Conservation (phyloP, 1,140 invertebrate genomes). For the Heliconius nattereri region DNA sequence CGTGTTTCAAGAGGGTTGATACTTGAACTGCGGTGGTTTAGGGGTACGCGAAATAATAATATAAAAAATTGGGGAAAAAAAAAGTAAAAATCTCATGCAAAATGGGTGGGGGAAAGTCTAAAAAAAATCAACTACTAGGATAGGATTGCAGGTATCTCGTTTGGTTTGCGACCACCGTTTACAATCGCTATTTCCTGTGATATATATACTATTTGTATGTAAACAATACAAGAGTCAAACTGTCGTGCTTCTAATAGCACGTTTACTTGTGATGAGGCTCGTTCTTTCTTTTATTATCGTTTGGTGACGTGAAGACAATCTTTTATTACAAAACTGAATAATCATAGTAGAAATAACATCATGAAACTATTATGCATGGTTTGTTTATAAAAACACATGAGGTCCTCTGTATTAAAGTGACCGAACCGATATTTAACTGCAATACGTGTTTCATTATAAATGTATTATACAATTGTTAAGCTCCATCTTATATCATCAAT, state of each 20-base stretch:
- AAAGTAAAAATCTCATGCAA: slow-evolving; percentile 67
- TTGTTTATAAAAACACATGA: not conserved
- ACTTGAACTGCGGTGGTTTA: slow-evolving; percentile 55
- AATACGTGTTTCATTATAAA: not conserved
- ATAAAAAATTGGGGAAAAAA: slow-evolving; percentile 37
- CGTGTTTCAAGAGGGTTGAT: slow-evolving; percentile 81
- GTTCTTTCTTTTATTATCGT: slow-evolving; percentile 72
- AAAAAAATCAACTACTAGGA: slow-evolving; percentile 11
- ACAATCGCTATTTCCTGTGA: slow-evolving; percentile 17
- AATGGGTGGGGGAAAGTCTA: slow-evolving; percentile 27
- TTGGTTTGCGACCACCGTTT: slow-evolving; percentile 65
- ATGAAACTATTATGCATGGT: not conserved
- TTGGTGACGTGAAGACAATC: slow-evolving; percentile 62
- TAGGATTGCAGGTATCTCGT: not conserved
- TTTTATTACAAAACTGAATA: not conserved
- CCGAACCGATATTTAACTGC: not conserved
- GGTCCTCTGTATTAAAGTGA: not conserved
- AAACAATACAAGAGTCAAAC: not conserved
- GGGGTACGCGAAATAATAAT: slow-evolving; percentile 17
- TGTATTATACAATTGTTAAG: not conserved
- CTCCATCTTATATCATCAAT: not conserved
- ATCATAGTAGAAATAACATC: not conserved
- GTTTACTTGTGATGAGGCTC: slow-evolving; percentile 73
- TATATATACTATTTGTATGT: slow-evolving; percentile 1
- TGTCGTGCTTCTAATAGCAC: slow-evolving; percentile 53